Evolutionary conservation across 2,113 vertebrate genomes (phyloP).

Genomic region (Myiozetetes cayanensis): DNA sequence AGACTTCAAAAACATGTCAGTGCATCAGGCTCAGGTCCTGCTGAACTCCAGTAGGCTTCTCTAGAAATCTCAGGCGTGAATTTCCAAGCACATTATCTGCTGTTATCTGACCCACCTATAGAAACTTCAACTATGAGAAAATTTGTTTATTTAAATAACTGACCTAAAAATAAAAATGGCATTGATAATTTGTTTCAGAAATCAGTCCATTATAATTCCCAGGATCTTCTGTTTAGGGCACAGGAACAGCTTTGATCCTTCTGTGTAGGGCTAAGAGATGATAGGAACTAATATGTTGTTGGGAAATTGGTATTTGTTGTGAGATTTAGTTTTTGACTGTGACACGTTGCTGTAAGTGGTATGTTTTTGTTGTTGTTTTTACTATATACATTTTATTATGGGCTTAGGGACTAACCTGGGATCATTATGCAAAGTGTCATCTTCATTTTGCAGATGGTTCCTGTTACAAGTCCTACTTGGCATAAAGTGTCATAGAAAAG

Average conservation of each 20-base stretch:
- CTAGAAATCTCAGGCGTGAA: background rate
- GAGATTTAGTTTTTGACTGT: background rate
- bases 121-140: background rate
- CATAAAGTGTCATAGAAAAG: background rate
- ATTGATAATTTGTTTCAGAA: background rate
- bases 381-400: background rate
- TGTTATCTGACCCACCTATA: background rate
- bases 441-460: background rate
- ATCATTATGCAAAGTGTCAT: background rate
- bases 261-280: background rate
- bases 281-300: background rate
- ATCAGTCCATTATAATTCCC: background rate
- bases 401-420: background rate
- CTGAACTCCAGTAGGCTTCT: background rate
- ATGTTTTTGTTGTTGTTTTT: background rate
- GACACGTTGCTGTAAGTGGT: background rate
- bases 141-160: background rate
- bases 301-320: background rate
- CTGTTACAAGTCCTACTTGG: background rate
- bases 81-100: background rate
- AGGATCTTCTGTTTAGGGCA: background rate
- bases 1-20: background rate
- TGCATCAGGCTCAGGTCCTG: accelerated
- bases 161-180: background rate
- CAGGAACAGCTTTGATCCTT: background rate